Evolutionary conservation across 1,140 invertebrate genomes (phyloP), one percentile per base, ranked within the genome.

Genomic region (Drosophila athabasca): DNA sequence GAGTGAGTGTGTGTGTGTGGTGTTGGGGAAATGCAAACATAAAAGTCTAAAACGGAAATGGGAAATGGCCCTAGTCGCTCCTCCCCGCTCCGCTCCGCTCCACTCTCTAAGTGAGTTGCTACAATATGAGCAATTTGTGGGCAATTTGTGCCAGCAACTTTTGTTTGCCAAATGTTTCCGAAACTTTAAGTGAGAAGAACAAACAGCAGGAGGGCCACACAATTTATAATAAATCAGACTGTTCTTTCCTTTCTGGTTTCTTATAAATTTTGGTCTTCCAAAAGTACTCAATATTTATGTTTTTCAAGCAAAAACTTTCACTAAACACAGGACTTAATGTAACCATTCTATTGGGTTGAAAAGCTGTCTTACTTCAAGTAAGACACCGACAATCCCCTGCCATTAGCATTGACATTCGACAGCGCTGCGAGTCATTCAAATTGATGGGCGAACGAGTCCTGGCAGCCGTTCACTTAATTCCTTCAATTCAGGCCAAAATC

Each of bases 101-200:
- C 24, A 3, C 24, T 15, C 24, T 24, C 70, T 62, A 75, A 62
- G 61, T 75, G 48, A 80, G 46, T 76, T 76, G 65, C 62, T 80
- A 80, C 62, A 85, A 79, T 71, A 84, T 84, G 69, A 79, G 51
- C 79, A 81, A 70, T 83, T 81, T 80, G 77, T 84, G 49, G 55
- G 59, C 62, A 58, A 65, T 71, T 31, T 54, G 50, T 45, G 61
- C 46, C 3, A n/a, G 29, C 13, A 73, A 45, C 52, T 57, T 73
- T 64, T 57, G 64, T 49, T 68, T 48, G 44, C 35, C 3, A 44
- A 58, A 24, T 46, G 35, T 69, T 69, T 69, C 15, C 26, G 4
- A 43, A 53, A 67, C 24, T 41, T 54, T 11, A 54, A 69, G 29
- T 22, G 24, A 15, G 65, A 2, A 11, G 15, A 41, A 41, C 22